Evolutionary conservation across 1,140 invertebrate genomes (phyloP).

Genomic region (Cotesia typhae): DNA sequence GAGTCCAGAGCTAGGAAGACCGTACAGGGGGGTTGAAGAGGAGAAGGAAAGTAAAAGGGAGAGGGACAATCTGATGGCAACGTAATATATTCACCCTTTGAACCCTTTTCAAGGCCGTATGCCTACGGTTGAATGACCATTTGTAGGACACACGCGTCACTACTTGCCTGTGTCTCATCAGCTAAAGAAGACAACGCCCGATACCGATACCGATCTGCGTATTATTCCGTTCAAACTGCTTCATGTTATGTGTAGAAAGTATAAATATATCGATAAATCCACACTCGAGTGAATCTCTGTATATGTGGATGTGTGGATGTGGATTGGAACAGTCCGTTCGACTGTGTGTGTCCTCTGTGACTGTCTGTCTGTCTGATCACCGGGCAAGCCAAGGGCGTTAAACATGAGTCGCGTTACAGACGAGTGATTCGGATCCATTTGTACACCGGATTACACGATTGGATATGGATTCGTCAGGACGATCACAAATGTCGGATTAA

Average conservation of each 20-base stretch:
- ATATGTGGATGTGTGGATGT: background rate
- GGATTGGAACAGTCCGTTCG: too few species aligned
- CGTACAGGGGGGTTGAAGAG: too few species aligned
- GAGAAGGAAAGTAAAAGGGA: background rate
- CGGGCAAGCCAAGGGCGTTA: background rate
- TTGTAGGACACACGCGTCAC: conserved; percentile 35
- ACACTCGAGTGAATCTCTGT: too few species aligned
- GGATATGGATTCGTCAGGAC: conserved; percentile 37
- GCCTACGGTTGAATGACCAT: conserved; percentile 38
- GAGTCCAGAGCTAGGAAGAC: too few species aligned
- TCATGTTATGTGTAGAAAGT: background rate
- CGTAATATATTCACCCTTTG: conserved; percentile 41
- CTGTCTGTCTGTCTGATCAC: conserved; percentile 26
- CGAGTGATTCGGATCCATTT: conserved; percentile 34
- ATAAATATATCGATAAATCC: background rate
- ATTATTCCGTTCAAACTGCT: conserved; percentile 26
- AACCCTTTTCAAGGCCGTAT: conserved; percentile 24
- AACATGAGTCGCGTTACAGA: conserved; percentile 35
- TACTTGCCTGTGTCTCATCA: conserved; percentile 4
- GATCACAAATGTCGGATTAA: conserved; percentile 21
- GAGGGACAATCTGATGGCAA: conserved; percentile 9
- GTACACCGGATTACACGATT: conserved; percentile 38
- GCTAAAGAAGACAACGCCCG: conserved; percentile 25
- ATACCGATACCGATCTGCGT: conserved; percentile 5
- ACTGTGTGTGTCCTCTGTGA: conserved; percentile 16